Evolutionary conservation across 2,113 vertebrate genomes (phyloP).

Genomic region (Echinops telfairi): DNA sequence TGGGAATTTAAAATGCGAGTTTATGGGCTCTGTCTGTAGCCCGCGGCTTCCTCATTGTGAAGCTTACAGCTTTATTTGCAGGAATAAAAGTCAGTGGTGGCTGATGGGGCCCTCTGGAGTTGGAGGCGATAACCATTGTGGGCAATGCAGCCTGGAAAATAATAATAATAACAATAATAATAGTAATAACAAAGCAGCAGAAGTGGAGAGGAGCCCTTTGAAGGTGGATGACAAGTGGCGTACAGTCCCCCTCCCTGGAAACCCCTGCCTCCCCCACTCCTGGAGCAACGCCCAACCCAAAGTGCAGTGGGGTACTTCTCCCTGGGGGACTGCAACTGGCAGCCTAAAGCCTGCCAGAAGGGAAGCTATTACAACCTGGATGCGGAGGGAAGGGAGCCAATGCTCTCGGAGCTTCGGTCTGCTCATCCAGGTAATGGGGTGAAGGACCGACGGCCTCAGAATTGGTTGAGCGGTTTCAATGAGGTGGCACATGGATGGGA

Average conservation of each 20-base stretch:
- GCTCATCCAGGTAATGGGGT: not conserved
- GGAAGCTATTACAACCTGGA: not conserved
- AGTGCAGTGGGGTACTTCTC: not conserved
- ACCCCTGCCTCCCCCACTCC: not conserved
- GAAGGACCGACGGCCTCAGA: not conserved
- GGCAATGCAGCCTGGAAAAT: slow-evolving; percentile 14
- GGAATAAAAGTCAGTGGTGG: slow-evolving; percentile 61
- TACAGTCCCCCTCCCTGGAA: not conserved
- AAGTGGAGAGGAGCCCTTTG: not conserved
- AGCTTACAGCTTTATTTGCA: slow-evolving; percentile 64
- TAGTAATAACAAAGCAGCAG: slow-evolving; percentile 3
- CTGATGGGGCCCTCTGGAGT: slow-evolving; percentile 38
- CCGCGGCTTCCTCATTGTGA: not conserved
- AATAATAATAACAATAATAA: no score
- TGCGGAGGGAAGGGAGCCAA: not conserved
- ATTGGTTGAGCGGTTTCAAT: not conserved
- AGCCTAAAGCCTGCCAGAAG: not conserved
- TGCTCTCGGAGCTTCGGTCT: not conserved
- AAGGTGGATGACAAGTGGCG: slow-evolving; percentile 1
- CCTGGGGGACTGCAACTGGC: no score
- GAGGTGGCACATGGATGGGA: not conserved
- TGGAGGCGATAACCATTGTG: not conserved
- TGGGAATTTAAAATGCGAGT: slow-evolving; percentile 42
- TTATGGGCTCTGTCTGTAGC: slow-evolving; percentile 59
- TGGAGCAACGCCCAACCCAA: not conserved